Conservation (phyloP, 2,113 vertebrate species). For the Pterophyllum scalare region DNA sequence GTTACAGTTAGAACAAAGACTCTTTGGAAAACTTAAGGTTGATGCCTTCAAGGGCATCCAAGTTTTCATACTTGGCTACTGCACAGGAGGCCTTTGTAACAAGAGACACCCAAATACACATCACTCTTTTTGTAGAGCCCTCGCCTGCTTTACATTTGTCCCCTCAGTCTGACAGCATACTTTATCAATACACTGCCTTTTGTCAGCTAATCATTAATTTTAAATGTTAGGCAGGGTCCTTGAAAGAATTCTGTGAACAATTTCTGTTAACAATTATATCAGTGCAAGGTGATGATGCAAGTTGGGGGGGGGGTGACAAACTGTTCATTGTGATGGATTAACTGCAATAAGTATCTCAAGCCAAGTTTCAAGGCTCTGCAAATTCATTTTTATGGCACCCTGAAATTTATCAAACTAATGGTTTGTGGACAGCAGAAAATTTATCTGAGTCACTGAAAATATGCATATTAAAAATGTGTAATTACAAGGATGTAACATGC, state of each 20-base stretch:
- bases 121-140: background rate
- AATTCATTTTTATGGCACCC: constrained; percentile 42
- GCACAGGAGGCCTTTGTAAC: background rate
- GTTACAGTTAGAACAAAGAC: constrained; percentile 3
- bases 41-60: background rate
- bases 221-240: constrained; percentile 8
- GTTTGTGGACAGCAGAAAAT: constrained; percentile 22
- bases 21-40: background rate
- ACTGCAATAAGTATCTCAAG: background rate
- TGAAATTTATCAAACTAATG: constrained; percentile 39
- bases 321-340: constrained; percentile 40
- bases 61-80: background rate
- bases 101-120: background rate
- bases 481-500: background rate
- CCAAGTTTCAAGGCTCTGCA: constrained; percentile 34
- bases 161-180: background rate
- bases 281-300: constrained; percentile 11
- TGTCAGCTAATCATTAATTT: constrained; percentile 25
- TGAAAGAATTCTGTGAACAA: constrained; percentile 15
- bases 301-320: background rate
- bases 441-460: constrained; percentile 25
- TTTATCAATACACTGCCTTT: constrained; percentile 15
- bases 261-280: constrained; percentile 7
- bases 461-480: background rate
- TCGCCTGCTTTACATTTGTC: background rate